Evolutionary conservation across 2,797 vertebrate genomes (phyloP).

Genomic region (Ciconia nigra): DNA sequence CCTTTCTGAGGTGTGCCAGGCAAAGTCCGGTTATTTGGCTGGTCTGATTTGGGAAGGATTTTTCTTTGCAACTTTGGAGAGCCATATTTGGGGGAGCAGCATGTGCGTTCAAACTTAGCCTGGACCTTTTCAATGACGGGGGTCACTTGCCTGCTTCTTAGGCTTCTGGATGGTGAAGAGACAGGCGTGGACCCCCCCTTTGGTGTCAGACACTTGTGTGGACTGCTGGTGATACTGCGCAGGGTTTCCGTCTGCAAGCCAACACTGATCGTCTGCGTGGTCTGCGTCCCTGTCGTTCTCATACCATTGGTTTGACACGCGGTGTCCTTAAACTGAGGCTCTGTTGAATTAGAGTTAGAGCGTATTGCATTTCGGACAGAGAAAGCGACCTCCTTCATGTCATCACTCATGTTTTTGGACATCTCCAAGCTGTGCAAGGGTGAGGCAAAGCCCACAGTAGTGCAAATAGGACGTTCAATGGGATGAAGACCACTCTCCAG

Average conservation of each 20-base stretch:
- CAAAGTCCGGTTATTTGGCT: slow-evolving; percentile 72
- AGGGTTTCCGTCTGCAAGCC: slow-evolving; percentile 92
- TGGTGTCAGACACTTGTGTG: slow-evolving; percentile 95
- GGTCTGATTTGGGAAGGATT: slow-evolving; percentile 82
- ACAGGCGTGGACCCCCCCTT: slow-evolving; percentile 87
- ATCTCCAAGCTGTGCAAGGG: slow-evolving; percentile 86
- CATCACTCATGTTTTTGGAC: slow-evolving; percentile 93
- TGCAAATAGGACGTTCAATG: slow-evolving; percentile 81
- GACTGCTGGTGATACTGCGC: slow-evolving; percentile 90
- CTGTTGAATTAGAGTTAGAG: slow-evolving; percentile 74
- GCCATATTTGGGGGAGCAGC: slow-evolving; percentile 96
- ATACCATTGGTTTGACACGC: slow-evolving; percentile 94
- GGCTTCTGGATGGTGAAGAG: slow-evolving; percentile 91
- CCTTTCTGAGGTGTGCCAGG: slow-evolving; percentile 86
- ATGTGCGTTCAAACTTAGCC: slow-evolving; percentile 94
- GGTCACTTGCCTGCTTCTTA: slow-evolving; percentile 89
- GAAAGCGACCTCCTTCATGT: slow-evolving; percentile 98
- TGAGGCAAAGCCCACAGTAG: slow-evolving; percentile 84
- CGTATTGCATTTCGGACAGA: slow-evolving; percentile 88
- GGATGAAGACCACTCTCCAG: slow-evolving; percentile 81
- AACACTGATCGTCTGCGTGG: slow-evolving; percentile 90
- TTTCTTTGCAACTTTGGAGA: slow-evolving; percentile 97
- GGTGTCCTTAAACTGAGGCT: slow-evolving; percentile 81
- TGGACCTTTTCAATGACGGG: slow-evolving; percentile 88
- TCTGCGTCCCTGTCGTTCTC: slow-evolving; percentile 89